phyloP scores from a whole-genome alignment of 35 echinoderm and acorn worm genomes.

The Stichopus chloronotus region DNA sequence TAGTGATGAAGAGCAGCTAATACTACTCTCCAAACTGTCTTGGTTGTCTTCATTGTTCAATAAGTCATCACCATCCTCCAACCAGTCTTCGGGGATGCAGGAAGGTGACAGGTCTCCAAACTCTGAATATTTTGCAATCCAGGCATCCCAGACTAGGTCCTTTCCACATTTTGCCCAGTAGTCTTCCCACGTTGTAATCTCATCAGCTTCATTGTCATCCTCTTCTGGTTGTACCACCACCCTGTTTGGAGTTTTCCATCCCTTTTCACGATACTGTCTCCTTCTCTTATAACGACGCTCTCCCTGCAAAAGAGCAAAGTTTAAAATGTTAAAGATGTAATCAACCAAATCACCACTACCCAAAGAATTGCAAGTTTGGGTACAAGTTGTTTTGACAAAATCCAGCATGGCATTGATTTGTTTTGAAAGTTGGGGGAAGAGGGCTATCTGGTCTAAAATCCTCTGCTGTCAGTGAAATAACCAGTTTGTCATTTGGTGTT shows the following conservation, averaged over 20 bases:
- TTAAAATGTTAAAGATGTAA: too few relatives aligned
- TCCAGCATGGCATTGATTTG: too few relatives aligned
- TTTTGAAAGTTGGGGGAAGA: too few relatives aligned
- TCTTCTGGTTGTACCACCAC: background rate
- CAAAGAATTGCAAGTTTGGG: too few relatives aligned
- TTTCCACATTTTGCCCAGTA: slow-evolving; percentile 32
- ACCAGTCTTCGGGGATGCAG: slow-evolving; percentile 34
- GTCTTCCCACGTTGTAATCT: slow-evolving; percentile 38
- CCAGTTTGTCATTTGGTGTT: too few relatives aligned
- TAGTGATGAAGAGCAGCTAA: background rate
- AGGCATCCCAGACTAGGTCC: slow-evolving; percentile 40
- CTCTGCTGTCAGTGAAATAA: too few relatives aligned
- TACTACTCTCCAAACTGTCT: background rate
- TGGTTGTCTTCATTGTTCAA: slow-evolving; percentile 15
- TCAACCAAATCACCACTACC: too few relatives aligned
- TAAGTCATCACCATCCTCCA: slow-evolving; percentile 12
- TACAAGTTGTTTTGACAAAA: too few relatives aligned
- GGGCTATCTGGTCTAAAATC: too few relatives aligned
- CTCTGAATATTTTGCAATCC: slow-evolving; percentile 47
- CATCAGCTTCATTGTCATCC: background rate
- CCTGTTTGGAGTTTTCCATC: background rate
- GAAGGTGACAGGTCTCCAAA: background rate
- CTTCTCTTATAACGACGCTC: too few relatives aligned
- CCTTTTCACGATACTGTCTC: too few relatives aligned
- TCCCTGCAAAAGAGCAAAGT: too few relatives aligned